Evolutionary conservation across 2,797 vertebrate genomes (phyloP), one percentile per base, ranked within the genome.

Genomic region (Ambastaia sidthimunki): DNA sequence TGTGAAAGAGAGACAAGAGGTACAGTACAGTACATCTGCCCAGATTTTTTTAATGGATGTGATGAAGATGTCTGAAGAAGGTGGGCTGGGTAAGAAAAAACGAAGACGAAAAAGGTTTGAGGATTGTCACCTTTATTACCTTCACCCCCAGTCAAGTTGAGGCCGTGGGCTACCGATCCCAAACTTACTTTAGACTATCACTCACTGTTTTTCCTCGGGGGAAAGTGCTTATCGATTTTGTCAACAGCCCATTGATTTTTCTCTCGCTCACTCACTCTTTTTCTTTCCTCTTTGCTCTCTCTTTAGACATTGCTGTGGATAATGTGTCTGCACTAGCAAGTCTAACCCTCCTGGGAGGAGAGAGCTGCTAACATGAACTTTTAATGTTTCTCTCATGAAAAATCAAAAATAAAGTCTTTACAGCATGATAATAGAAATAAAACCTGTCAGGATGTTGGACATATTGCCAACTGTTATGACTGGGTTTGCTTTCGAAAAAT

Each of bases 211-310:
- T 91, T 88, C 89, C 87, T 89, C 72, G 62, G 85, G 90, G 86
- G 88, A 94, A 89, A 92, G 92, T 89, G 86, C 87, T 85, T 91
- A 94, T 94, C 88, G 93, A 94, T 94, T 92, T 92, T 92, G 92
- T 93, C 92, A 92, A 90, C 89, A 85, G 86, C 85, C 78, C 83
- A 94, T 93, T 34, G 91, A 93, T 93, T 91, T 87, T 63, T 47
- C 28, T 55, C 60, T 66, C 67, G 68, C 75, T 21, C 63, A 44
- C 25, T 47, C 69, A 72, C 63, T 80, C 60, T 70, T 69, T 44
- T 47, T 25, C 23, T 59, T 25, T 59, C 10, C n/a, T 63, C 47
- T 15, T 70, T 9, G 3, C 50, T 81, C 34, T 66, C 70, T 44
- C 48, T 54, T 69, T 65, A 54, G 81, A 84, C 76, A 76, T 80